These are phyloP conservation scores for Cryptomyrus ogoouensis DNA, from an alignment of 2,113 vertebrate species.

Conservation along the genomic window DNA sequence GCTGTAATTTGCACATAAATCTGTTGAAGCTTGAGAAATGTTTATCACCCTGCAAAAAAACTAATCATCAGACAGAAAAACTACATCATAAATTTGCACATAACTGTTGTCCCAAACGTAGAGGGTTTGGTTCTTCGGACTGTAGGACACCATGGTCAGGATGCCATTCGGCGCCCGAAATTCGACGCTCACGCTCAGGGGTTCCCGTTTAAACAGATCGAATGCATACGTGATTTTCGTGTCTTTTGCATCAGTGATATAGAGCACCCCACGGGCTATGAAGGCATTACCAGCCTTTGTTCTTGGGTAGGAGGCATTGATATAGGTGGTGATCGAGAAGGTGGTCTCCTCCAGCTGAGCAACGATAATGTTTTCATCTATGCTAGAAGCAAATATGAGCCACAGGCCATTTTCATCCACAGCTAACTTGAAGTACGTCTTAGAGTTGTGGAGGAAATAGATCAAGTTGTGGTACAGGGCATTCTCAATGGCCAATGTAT, in stretches of 20 bases:
- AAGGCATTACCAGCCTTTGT: conserved; percentile 89
- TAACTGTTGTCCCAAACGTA: conserved; percentile 84
- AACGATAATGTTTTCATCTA: conserved; percentile 77
- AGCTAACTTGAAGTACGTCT: conserved; percentile 92
- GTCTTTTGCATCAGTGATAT: conserved; percentile 86
- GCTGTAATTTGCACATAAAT: background rate
- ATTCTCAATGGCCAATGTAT: conserved; percentile 64
- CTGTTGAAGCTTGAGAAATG: background rate
- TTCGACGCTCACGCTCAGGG: conserved; percentile 74
- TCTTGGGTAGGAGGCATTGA: conserved; percentile 86
- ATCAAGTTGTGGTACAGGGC: conserved; percentile 74
- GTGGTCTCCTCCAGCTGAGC: conserved; percentile 75
- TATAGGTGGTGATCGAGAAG: conserved; percentile 64
- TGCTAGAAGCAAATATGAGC: conserved; percentile 82
- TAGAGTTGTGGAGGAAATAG: conserved; percentile 86
- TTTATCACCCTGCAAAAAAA: background rate
- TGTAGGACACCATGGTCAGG: conserved; percentile 89
- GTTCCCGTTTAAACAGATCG: conserved; percentile 74
- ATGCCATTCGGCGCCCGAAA: conserved; percentile 71
- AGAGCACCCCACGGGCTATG: conserved; percentile 78
- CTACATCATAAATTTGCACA: conserved; percentile 72
- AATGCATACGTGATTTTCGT: conserved; percentile 76
- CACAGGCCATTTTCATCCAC: conserved; percentile 84
- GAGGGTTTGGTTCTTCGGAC: conserved; percentile 69
- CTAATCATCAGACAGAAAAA: conserved; percentile 59